A percentile compares a stretch with the other conserved stretches of the same genome.
Conservation (phyloP, 2,888 invertebrate genomes). For the Phania funesta region DNA sequence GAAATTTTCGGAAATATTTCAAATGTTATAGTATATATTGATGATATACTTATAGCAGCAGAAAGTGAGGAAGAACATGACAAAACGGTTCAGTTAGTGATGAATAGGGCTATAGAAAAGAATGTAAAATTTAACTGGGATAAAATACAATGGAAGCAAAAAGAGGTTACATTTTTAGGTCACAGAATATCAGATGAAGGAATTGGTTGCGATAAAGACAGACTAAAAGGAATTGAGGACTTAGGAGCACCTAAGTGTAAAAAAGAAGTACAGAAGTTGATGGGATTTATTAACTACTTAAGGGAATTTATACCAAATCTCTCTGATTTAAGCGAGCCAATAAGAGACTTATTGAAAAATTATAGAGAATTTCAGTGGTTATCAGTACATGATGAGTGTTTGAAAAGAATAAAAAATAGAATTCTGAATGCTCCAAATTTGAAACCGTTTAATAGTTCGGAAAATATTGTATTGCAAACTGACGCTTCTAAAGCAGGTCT, state of each 20-base stretch:
- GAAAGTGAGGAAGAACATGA: background rate
- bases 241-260: slow-evolving; percentile 41
- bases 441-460: slow-evolving; percentile 27
- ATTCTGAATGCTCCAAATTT: slow-evolving; percentile 58
- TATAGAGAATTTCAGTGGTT: slow-evolving; percentile 58
- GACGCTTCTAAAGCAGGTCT: no score
- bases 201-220: no score
- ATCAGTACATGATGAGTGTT: slow-evolving; percentile 42
- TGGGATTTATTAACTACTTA: slow-evolving; percentile 56
- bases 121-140: slow-evolving; percentile 13
- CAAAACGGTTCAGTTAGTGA: background rate
- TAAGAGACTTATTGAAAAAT: slow-evolving; percentile 64
- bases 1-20: no score
- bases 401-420: slow-evolving; percentile 50
- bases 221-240: slow-evolving; percentile 41
- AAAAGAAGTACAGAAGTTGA: no score
- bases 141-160: slow-evolving; percentile 3
- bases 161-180: slow-evolving; percentile 38
- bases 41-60: slow-evolving; percentile 29
- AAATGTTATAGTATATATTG: slow-evolving; percentile 40
- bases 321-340: slow-evolving; percentile 46
- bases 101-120: no score
- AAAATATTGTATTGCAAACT: slow-evolving; percentile 50
- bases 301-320: slow-evolving; percentile 54
- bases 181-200: no score